A percentile compares a stretch with the other conserved stretches of the same genome.
These are phyloP conservation scores for Petrolisthes manimaculis DNA, from an alignment of 2,888 invertebrate species.

Conservation along the genomic window DNA sequence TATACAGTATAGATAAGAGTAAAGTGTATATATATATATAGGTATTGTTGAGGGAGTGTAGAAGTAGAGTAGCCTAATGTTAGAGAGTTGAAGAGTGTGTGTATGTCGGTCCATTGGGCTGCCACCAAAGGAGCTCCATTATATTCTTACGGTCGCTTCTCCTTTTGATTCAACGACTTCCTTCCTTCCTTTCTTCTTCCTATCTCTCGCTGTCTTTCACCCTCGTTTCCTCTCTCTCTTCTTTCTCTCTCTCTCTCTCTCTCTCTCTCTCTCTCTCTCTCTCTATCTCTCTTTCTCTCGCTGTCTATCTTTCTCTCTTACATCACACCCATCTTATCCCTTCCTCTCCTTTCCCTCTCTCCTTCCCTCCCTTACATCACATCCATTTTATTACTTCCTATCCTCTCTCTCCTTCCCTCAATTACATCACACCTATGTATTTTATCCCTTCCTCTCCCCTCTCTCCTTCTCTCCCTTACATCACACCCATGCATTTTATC, in stretches of 20 bases:
- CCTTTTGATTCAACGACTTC: neutral
- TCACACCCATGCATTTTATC: neutral
- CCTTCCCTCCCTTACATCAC: neutral
- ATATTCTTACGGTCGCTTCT: slow-evolving; percentile 4
- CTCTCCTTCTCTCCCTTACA: no score
- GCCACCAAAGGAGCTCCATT: neutral
- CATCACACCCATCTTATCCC: no score
- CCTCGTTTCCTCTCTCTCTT: neutral
- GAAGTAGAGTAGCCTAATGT: neutral
- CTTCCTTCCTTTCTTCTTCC: neutral
- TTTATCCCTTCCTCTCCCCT: no score
- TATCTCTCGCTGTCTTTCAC: neutral
- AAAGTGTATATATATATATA: neutral
- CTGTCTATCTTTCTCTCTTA: neutral
- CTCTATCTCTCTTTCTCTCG: neutral
- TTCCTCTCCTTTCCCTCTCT: no score
- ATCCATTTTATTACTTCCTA: neutral
- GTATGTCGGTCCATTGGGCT: neutral
- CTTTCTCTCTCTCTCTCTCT: neutral
- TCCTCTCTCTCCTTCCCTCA: no score
- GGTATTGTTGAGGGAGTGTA: neutral
- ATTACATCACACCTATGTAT: no score
- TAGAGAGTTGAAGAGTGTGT: neutral
- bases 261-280: neutral
- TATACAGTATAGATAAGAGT: neutral